Conservation (phyloP, 1,140 invertebrate species). For the Heliconius himera region DNA sequence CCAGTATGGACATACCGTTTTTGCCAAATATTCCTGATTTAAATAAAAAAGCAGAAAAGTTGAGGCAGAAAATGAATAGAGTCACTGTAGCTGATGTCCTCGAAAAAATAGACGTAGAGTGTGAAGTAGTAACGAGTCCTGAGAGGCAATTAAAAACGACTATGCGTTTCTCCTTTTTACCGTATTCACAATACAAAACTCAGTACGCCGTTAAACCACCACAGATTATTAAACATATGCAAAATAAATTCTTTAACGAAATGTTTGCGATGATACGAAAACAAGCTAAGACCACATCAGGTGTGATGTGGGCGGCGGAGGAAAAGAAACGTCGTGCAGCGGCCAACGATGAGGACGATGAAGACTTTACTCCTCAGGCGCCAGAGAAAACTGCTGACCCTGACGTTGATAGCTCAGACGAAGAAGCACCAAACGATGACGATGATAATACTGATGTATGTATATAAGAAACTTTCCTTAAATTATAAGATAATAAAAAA, state of each 20-base stretch:
- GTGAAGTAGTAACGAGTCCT: slow-evolving; percentile 82
- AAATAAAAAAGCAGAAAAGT: slow-evolving; percentile 84
- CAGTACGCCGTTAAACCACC: slow-evolving; percentile 87
- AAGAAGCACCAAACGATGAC: slow-evolving; percentile 91
- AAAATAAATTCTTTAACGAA: slow-evolving; percentile 84
- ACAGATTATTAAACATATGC: slow-evolving; percentile 86
- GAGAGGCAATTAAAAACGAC: slow-evolving; percentile 82
- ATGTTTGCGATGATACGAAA: slow-evolving; percentile 84
- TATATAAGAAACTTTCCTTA: slow-evolving; percentile 20
- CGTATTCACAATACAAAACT: slow-evolving; percentile 86
- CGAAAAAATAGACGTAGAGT: slow-evolving; percentile 87
- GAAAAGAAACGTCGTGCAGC: slow-evolving; percentile 61
- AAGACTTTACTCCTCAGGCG: slow-evolving; percentile 83
- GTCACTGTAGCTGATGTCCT: slow-evolving; percentile 91
- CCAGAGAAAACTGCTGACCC: slow-evolving; percentile 80
- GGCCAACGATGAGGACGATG: slow-evolving; percentile 83
- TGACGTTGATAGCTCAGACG: slow-evolving; percentile 87
- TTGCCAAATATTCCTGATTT: slow-evolving; percentile 78
- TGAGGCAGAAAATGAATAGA: slow-evolving; percentile 87
- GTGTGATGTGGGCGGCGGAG: slow-evolving; percentile 67
- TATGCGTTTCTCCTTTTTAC: slow-evolving; percentile 88
- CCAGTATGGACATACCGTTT: slow-evolving; percentile 97
- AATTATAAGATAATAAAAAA: background rate
- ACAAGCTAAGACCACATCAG: slow-evolving; percentile 67
- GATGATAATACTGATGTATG: slow-evolving; percentile 78